phyloP scores from a whole-genome alignment of 2,888 invertebrate species.

The Calameuta pallipes region DNA sequence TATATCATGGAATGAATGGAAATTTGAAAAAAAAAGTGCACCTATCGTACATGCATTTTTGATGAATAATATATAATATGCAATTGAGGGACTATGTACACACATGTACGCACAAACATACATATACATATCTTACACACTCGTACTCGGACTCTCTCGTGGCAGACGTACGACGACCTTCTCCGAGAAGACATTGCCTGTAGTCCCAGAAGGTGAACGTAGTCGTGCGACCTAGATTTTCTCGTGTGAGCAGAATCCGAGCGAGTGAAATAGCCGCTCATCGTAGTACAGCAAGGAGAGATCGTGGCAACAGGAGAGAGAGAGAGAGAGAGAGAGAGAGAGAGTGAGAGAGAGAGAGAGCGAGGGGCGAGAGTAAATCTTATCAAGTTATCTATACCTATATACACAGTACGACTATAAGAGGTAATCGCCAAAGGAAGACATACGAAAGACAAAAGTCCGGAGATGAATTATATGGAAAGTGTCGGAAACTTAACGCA shows the following conservation, averaged over 20 bases:
- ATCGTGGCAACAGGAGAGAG: neutral
- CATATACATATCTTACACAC: neutral
- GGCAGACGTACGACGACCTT: slow-evolving; percentile 56
- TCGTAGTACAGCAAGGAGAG: neutral
- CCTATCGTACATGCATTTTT: neutral
- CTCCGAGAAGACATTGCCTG: slow-evolving; percentile 53
- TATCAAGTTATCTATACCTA: too few species aligned
- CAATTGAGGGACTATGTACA: neutral
- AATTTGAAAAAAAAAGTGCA: neutral
- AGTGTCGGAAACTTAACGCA: neutral
- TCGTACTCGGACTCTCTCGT: neutral
- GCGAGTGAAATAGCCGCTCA: slow-evolving; percentile 16
- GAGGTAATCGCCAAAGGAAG: too few species aligned
- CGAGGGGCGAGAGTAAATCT: neutral
- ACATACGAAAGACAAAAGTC: neutral
- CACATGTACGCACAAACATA: too few species aligned
- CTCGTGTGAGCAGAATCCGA: slow-evolving; percentile 34
- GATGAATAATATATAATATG: neutral
- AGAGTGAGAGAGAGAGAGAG: slow-evolving; percentile 8
- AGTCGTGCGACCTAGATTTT: slow-evolving; percentile 62
- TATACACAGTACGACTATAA: too few species aligned
- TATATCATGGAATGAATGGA: neutral
- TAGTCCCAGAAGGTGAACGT: slow-evolving; percentile 56
- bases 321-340: slow-evolving; percentile 13
- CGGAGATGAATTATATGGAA: neutral